Conservation (phyloP, 2,797 vertebrate species). For the Enoplosus armatus region DNA sequence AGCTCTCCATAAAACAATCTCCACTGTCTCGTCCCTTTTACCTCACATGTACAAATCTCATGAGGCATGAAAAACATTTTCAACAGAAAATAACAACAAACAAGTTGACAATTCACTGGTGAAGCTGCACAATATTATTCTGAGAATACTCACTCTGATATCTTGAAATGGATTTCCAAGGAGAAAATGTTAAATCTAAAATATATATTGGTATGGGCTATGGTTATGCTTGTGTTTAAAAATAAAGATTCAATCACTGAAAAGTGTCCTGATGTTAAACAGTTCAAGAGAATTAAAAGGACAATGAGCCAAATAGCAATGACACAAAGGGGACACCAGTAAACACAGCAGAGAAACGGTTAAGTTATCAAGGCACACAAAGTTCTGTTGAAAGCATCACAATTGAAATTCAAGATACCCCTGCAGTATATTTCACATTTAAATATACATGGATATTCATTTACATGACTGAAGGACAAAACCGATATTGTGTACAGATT, state of each 20-base stretch:
- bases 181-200: constrained; percentile 45
- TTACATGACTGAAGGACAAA: constrained; percentile 75
- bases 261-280: constrained; percentile 54
- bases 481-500: constrained; percentile 61
- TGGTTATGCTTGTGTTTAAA: constrained; percentile 53
- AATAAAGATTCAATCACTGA: constrained; percentile 39
- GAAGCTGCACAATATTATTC: constrained; percentile 78
- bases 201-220: constrained; percentile 59
- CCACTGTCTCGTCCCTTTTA: constrained; percentile 76
- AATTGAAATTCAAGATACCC: constrained; percentile 81
- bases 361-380: constrained; percentile 86
- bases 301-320: constrained; percentile 54
- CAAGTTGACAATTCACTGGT: constrained; percentile 61
- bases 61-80: constrained; percentile 75
- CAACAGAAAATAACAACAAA: constrained; percentile 60
- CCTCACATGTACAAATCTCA: constrained; percentile 81
- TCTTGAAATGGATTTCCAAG: constrained; percentile 51
- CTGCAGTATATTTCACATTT: constrained; percentile 86
- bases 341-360: constrained; percentile 79
- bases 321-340: constrained; percentile 74
- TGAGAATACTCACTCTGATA: constrained; percentile 60
- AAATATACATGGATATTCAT: constrained; percentile 81
- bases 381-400: constrained; percentile 84
- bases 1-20: constrained; percentile 74
- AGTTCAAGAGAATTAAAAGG: constrained; percentile 55